Evolutionary conservation across 37 sponge, comb jelly and placozoan species (phyloP).

Genomic region (Corticium candelabrum): DNA sequence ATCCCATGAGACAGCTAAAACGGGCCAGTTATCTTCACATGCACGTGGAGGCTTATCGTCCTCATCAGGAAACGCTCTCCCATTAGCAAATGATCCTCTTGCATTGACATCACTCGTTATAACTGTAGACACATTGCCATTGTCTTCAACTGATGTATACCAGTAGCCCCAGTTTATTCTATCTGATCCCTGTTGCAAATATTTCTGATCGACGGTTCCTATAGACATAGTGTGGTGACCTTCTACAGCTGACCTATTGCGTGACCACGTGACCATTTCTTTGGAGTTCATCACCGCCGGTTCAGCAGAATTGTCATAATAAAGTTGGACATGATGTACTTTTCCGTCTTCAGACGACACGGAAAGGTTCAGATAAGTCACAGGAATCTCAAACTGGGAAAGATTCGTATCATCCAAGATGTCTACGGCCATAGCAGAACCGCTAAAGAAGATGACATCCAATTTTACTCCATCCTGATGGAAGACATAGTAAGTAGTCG

Average conservation of each 20-base stretch:
- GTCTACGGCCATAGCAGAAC: background rate
- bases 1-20: slow-evolving; percentile 56
- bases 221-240: slow-evolving; percentile 27
- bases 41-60: slow-evolving; percentile 37
- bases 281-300: slow-evolving; percentile 22
- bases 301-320: slow-evolving; percentile 68
- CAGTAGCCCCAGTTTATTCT: slow-evolving; percentile 69
- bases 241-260: background rate
- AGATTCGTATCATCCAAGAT: background rate
- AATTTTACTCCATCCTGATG: slow-evolving; percentile 36
- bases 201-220: slow-evolving; percentile 33
- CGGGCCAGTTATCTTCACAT: slow-evolving; percentile 42
- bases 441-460: slow-evolving; percentile 30
- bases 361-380: slow-evolving; percentile 35
- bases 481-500: slow-evolving; percentile 53
- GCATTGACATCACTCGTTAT: slow-evolving; percentile 6
- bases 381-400: background rate
- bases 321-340: slow-evolving; percentile 40
- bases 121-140: slow-evolving; percentile 12
- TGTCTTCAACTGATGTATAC: slow-evolving; percentile 19
- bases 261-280: slow-evolving; percentile 26
- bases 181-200: slow-evolving; percentile 22
- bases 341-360: slow-evolving; percentile 28
- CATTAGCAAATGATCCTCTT: slow-evolving; percentile 23
- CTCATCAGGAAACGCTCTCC: slow-evolving; percentile 28